Percentiles rank a stretch among this genome's conserved stretches.
Evolutionary conservation across 2,888 invertebrate species (phyloP).

Genomic region (Epinotia nisella): DNA sequence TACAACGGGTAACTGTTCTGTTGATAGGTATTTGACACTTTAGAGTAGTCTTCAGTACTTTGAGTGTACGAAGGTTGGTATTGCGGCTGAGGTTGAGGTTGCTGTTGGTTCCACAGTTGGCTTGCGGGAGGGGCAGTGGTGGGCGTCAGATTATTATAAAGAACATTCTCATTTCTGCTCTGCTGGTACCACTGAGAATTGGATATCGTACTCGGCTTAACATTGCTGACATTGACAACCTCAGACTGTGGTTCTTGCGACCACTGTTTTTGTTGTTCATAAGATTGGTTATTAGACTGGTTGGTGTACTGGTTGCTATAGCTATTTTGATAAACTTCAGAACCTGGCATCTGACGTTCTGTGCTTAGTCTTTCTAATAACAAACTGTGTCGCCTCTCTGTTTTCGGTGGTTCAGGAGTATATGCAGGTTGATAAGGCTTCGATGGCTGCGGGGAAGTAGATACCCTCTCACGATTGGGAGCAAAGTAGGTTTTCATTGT

Average conservation of each 20-base stretch:
- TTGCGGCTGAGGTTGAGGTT: conserved; percentile 49
- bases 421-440: conserved; percentile 71
- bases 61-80: conserved; percentile 65
- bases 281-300: conserved; percentile 64
- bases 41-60: conserved; percentile 59
- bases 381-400: conserved; percentile 77
- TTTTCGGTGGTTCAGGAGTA: conserved; percentile 60
- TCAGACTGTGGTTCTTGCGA: conserved; percentile 76
- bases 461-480: conserved; percentile 67
- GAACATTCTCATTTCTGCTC: conserved; percentile 62
- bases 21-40: conserved; percentile 57
- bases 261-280: conserved; percentile 69
- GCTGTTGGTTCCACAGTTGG: conserved; percentile 56
- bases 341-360: conserved; percentile 72
- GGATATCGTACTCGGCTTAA: conserved; percentile 76
- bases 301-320: conserved; percentile 56
- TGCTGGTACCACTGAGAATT: conserved; percentile 81
- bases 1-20: conserved; percentile 62
- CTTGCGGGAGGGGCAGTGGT: conserved; percentile 55
- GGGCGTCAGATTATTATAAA: conserved; percentile 64
- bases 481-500: conserved; percentile 73
- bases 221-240: conserved; percentile 74
- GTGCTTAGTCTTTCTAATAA: conserved; percentile 75
- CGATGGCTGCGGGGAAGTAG: conserved; percentile 65
- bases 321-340: conserved; percentile 72